Base-by-base conservation (phyloP, 1,140 invertebrate genomes). In the Globodera ellingtonae region DNA sequence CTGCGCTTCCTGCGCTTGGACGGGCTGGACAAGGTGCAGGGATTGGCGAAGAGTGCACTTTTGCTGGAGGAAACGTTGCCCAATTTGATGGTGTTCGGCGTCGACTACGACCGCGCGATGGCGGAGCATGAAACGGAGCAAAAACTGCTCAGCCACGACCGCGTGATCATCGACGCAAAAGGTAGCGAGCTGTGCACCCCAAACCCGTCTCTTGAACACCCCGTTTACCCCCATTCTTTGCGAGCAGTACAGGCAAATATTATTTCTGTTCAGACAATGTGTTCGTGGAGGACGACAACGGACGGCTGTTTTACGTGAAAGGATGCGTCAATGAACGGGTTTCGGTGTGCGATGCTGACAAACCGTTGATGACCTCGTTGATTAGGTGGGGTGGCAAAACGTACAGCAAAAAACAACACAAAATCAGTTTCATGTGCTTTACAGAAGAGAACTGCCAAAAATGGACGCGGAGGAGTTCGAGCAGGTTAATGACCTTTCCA, bases 31-130 rank as follows among this genome's bases (percentile, higher is more conserved):
- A 83, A 86, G 69, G 83, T 89, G 9, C 79, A 86, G 46, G 79
- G 90, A 71, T 35, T 88, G 7, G 85, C 86, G n/a, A 84, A 91
- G 67, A 81, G 86, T n/a, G 86, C 84, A 18, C 52, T 90, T 6
- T 73, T 90, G 72, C 70, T 91, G 15, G 89, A 91, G 80, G 90
- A 91, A 65, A 71, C 83, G 47, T 73, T 91, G 70, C 90, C 90
- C 65, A 83, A 84, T 62, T 85, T 90, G 69, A 71, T 74, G 10
- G 81, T 91, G 8, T 48, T 86, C 24, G 90, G 90, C 18, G 74
- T 90, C 8, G 87, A 90, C 78, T 90, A 87, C 77, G 88, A 89
- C 13, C 18, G 56, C 9, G 76, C 84, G 21, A 72, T 89, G n/a
- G 70, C 73, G 48, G 47, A 79, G 69, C 13, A 84, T n/a, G 85